A percentile compares a stretch with the other conserved stretches of the same genome.
These are phyloP conservation scores for Anhinga anhinga DNA, from an alignment of 2,113 vertebrate genomes.

Conservation along the genomic window DNA sequence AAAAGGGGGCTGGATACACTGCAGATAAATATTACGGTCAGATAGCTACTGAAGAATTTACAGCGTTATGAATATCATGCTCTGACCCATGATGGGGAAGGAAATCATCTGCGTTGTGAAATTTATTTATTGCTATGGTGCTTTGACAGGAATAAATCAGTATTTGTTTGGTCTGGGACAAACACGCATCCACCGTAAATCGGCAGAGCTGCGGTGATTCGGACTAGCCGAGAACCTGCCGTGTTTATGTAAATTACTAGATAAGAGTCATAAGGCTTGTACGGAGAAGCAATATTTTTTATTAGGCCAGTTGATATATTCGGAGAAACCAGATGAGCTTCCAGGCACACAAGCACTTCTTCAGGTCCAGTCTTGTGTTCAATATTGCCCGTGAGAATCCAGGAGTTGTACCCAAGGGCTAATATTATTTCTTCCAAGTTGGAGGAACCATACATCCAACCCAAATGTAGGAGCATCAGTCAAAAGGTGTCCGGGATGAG, in stretches of 20 bases:
- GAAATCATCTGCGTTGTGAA: background rate
- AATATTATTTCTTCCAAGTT: background rate
- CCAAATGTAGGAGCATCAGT: background rate
- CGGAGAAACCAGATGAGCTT: background rate
- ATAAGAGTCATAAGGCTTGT: background rate
- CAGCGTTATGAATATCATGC: background rate
- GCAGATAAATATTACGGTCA: background rate
- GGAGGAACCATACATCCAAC: background rate
- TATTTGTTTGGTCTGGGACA: background rate
- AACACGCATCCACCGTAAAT: background rate
- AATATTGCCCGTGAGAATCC: background rate
- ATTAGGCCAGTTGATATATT: background rate
- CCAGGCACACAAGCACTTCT: background rate
- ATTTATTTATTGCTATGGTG: background rate
- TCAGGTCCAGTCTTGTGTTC: background rate
- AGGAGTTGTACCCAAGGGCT: background rate
- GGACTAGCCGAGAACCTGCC: background rate
- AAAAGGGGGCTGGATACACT: background rate
- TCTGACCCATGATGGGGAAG: constrained; percentile 21
- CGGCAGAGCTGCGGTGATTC: background rate
- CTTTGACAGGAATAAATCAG: constrained; percentile 40
- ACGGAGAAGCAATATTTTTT: background rate
- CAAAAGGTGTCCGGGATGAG: background rate
- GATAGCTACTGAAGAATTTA: background rate
- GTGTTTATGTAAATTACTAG: background rate